phyloP scores from a whole-genome alignment of 2,888 invertebrate species.

The Cephus rjabovi region DNA sequence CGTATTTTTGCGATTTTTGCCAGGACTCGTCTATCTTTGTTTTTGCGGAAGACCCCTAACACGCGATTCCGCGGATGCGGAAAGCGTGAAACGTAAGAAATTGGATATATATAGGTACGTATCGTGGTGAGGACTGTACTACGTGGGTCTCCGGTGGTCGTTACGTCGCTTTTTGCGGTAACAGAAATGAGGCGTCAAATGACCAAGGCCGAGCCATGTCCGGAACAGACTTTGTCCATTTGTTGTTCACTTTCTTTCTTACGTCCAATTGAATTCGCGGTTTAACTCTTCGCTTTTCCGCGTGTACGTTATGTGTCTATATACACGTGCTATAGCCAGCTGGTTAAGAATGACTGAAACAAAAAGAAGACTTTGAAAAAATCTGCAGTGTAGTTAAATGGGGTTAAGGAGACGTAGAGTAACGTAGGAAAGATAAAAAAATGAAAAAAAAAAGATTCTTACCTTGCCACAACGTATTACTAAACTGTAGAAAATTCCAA shows the following conservation, averaged over 20 bases:
- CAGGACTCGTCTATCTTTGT: neutral
- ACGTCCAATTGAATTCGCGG: constrained; percentile 47
- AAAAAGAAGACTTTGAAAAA: neutral
- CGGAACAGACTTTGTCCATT: constrained; percentile 45
- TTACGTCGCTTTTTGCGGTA: constrained; percentile 43
- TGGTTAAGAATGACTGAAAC: too few relatives aligned
- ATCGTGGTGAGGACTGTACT: constrained; percentile 26
- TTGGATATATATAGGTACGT: neutral
- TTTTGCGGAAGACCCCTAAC: neutral
- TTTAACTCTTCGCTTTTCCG: constrained; percentile 34
- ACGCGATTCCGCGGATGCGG: neutral
- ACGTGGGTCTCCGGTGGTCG: constrained; percentile 34
- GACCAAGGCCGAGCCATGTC: constrained; percentile 43
- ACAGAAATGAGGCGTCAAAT: constrained; percentile 54
- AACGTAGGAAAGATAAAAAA: neutral
- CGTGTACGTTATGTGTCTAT: neutral
- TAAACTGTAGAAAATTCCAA: neutral
- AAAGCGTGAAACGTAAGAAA: neutral
- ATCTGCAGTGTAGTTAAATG: neutral
- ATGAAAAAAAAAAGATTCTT: neutral
- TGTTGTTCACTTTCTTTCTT: constrained; percentile 51
- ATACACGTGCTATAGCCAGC: neutral
- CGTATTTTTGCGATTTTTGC: neutral
- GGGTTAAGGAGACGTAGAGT: neutral
- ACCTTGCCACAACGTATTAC: too few relatives aligned